A percentile compares a stretch with the other conserved stretches of the same genome.
Evolutionary conservation across 35 echinoderm and acorn worm genomes (phyloP).

Genomic region (Apostichopus californicus): DNA sequence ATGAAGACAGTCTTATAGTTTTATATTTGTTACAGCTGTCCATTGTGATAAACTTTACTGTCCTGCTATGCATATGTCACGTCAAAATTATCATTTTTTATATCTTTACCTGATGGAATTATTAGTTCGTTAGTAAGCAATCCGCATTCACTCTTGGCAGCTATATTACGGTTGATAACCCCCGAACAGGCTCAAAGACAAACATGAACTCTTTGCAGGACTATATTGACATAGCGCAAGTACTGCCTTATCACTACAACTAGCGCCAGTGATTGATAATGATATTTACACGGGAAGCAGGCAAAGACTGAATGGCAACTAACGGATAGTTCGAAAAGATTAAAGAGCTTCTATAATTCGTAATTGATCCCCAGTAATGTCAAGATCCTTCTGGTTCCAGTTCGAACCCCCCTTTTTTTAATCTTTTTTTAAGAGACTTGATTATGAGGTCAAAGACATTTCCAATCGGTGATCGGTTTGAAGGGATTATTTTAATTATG

Average conservation of each 20-base stretch:
- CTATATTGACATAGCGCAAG: constrained; percentile 9
- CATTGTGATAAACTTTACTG: too few relatives aligned
- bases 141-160: constrained; percentile 1
- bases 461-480: too few relatives aligned
- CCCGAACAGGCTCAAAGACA: constrained; percentile 7
- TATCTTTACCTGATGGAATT: neutral
- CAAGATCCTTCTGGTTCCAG: neutral
- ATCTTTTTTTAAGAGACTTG: neutral
- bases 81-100: too few relatives aligned
- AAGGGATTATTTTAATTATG: too few relatives aligned
- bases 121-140: neutral
- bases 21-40: too few relatives aligned
- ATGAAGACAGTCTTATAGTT: too few relatives aligned
- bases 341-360: neutral
- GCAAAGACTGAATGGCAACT: constrained; percentile 37
- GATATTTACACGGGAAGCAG: constrained; percentile 42
- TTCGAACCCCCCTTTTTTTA: neutral
- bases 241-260: constrained; percentile 13
- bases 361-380: neutral
- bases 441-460: neutral
- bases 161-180: constrained; percentile 5
- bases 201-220: neutral
- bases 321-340: constrained; percentile 23
- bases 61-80: too few relatives aligned
- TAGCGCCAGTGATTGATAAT: constrained; percentile 34